Evolutionary conservation across 2,797 vertebrate genomes (phyloP).

Genomic region (Rhabdomys pumilio): DNA sequence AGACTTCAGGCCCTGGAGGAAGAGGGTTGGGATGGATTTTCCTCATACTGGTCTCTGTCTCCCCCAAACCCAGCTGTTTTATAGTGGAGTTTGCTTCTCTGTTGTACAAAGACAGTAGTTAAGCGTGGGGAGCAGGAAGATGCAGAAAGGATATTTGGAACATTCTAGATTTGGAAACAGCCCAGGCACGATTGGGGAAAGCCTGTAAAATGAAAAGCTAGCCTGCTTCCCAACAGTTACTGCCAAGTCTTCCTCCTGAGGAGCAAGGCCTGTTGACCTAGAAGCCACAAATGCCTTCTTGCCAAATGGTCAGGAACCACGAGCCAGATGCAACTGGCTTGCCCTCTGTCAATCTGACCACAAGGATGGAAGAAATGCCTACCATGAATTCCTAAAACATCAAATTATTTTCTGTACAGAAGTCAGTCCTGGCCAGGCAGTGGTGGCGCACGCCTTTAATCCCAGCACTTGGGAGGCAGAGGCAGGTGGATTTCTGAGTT

Average conservation of each 20-base stretch:
- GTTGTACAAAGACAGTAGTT: neutral
- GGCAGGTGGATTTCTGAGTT: too few species aligned
- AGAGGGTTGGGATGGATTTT: neutral
- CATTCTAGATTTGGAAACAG: neutral
- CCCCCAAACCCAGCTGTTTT: neutral
- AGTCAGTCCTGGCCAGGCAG: neutral
- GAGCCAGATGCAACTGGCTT: neutral
- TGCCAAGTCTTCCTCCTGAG: neutral
- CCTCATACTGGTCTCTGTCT: neutral
- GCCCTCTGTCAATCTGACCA: neutral
- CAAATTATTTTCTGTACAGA: neutral
- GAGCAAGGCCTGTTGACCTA: neutral
- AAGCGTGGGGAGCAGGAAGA: neutral
- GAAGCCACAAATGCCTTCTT: neutral
- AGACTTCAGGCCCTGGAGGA: neutral
- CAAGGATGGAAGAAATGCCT: neutral
- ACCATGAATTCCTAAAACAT: neutral
- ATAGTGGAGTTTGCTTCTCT: neutral
- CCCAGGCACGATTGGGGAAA: neutral
- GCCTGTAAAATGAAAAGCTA: neutral
- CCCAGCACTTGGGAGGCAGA: too few species aligned
- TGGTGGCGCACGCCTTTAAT: too few species aligned
- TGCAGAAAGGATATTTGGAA: slow-evolving; percentile 8
- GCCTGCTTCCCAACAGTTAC: neutral
- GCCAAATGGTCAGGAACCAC: neutral